Percentiles rank a stretch among this genome's conserved stretches.
phyloP scores from a whole-genome alignment of 2,797 vertebrate genomes.

The Parotocinclus haroldoi region DNA sequence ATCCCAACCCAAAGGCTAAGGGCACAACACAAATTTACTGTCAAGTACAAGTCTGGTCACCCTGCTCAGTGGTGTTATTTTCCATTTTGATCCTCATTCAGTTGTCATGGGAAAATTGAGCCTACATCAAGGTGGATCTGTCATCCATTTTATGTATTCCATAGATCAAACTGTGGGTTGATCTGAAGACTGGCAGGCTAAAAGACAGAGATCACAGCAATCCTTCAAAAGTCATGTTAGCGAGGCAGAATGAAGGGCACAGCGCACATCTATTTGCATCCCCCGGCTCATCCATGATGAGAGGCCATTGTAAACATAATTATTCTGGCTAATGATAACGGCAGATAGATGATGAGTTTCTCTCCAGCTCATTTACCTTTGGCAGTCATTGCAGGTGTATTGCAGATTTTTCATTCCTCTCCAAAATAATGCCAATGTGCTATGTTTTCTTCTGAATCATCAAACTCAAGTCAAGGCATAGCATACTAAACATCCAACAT shows the following conservation, averaged over 20 bases:
- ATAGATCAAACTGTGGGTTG: slow-evolving; percentile 45
- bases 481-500: slow-evolving; percentile 35
- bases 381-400: slow-evolving; percentile 51
- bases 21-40: neutral
- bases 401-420: slow-evolving; percentile 46
- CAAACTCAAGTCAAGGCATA: slow-evolving; percentile 21
- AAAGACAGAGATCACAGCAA: slow-evolving; percentile 50
- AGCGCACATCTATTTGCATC: slow-evolving; percentile 38
- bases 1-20: slow-evolving; percentile 2
- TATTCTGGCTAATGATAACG: slow-evolving; percentile 56
- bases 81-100: slow-evolving; percentile 35
- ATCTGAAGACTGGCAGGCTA: slow-evolving; percentile 47
- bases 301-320: slow-evolving; percentile 57
- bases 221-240: slow-evolving; percentile 47
- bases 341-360: slow-evolving; percentile 55
- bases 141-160: slow-evolving; percentile 43
- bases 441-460: slow-evolving; percentile 39
- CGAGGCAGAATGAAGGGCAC: slow-evolving; percentile 21
- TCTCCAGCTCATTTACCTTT: slow-evolving; percentile 54
- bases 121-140: slow-evolving; percentile 42
- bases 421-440: slow-evolving; percentile 42
- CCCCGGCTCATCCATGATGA: slow-evolving; percentile 47
- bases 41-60: neutral
- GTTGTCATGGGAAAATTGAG: slow-evolving; percentile 46
- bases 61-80: slow-evolving; percentile 6